Base-by-base conservation (phyloP, 35 echinoderm and acorn worm species). In the Apostichopus parvimensis region DNA sequence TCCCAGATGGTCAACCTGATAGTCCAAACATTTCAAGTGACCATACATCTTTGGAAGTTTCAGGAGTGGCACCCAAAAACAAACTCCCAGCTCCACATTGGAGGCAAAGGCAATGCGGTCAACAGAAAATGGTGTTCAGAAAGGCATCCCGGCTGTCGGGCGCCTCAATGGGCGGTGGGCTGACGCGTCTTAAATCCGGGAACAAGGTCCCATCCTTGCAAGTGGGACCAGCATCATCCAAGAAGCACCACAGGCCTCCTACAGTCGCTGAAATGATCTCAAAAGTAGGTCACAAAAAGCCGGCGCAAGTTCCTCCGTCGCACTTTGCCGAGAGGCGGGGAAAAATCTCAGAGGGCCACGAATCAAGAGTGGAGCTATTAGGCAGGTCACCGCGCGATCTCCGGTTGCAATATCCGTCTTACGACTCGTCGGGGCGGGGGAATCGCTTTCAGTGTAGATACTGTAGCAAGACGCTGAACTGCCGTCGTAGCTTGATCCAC, bases 381-480 rank as follows among this genome's bases (percentile, higher is more conserved):
- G 21, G 71, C 6, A 20, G 71, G 15, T 18, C 71, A 18, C 17
- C 71, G 20, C 71, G 21, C 15, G 17, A 75, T 2, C 15, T 75
- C 71, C 71, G 71, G 17, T 22, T 75, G 71, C 71, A 75, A 18
- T 75, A 18, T 75, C 71, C 71, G 6, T 14, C 71, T 6, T 75
- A 75, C 71, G 71, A 75, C 71, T 18, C 71, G 20, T 11, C 62
- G 5, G 86, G 62, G 20, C 71, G 61, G 24, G 34, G 57, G 21
- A 71, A 24, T 12, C 86, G 86, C 11, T 91, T 83, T 61, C 55
- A 82, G 26, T 94, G 93, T 54, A 73, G 78, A 75, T 68, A 55
- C 22, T 94, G 93, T 17, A 55, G 57, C 20, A 91, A 91, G 28
- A 59, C 64, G 1, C 73, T 91, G 17, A 73, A 85, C 22, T 55